Percentiles rank a stretch among this genome's conserved stretches.
Conservation (phyloP, 1,140 invertebrate species). For the Vanessa atalanta region DNA sequence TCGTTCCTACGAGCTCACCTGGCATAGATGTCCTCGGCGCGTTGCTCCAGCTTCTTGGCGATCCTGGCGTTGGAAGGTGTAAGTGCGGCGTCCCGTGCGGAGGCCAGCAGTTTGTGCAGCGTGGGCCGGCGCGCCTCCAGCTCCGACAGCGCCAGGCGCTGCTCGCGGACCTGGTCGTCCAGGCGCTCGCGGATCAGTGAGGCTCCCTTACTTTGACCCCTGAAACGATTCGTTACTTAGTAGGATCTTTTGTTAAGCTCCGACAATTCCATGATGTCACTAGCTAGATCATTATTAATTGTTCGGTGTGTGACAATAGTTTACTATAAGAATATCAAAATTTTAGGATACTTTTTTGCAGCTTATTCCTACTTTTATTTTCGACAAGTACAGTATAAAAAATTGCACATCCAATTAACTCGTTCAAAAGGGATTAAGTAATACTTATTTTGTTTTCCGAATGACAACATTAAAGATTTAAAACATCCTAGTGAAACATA, state of each 20-base stretch:
- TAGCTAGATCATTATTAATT: no score
- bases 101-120: slow-evolving; percentile 89
- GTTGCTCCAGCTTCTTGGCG: slow-evolving; percentile 93
- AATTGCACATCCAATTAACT: no score
- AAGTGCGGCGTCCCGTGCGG: slow-evolving; percentile 89
- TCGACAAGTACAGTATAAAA: no score
- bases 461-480: no score
- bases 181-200: slow-evolving; percentile 93
- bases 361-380: no score
- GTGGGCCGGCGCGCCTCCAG: slow-evolving; percentile 92
- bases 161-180: slow-evolving; percentile 93
- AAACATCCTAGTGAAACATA: neutral
- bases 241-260: no score
- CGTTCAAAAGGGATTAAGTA: no score
- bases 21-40: slow-evolving; percentile 90
- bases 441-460: no score
- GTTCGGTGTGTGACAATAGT: no score
- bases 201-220: slow-evolving; percentile 88
- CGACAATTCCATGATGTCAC: no score
- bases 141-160: slow-evolving; percentile 90
- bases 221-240: slow-evolving; percentile 68
- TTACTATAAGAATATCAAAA: no score
- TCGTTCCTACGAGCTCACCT: slow-evolving; percentile 49
- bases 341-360: no score
- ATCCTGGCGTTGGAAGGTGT: slow-evolving; percentile 92